Conservation (phyloP, 37 sponge, comb jelly and placozoan genomes). For the Corticium candelabrum region DNA sequence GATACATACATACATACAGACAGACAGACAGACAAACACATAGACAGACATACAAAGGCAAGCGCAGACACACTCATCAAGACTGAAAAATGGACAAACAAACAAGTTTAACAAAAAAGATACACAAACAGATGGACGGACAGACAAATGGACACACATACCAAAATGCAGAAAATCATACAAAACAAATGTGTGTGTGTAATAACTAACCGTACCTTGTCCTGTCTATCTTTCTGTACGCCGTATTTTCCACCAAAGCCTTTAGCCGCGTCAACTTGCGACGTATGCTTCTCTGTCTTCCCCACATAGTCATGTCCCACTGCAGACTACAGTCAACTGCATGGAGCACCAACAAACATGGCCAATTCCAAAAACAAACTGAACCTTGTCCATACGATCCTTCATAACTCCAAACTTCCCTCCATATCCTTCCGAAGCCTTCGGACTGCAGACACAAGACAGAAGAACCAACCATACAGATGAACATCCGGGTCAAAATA, state of each 20-base stretch:
- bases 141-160: not conserved
- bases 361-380: not conserved
- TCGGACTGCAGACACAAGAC: not conserved
- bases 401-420: conserved; percentile 19
- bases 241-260: conserved; percentile 95
- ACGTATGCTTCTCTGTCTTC: conserved; percentile 60
- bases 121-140: too few species aligned
- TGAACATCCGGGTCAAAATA: too few species aligned
- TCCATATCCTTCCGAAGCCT: conserved; percentile 17
- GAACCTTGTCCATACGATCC: conserved; percentile 19
- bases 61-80: not conserved
- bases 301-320: conserved; percentile 70
- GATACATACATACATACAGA: too few species aligned
- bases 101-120: not conserved
- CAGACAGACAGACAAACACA: too few species aligned
- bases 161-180: not conserved
- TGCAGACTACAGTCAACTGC: conserved; percentile 24
- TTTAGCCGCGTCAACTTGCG: conserved; percentile 74
- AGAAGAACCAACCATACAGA: not conserved
- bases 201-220: conserved; percentile 35
- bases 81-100: not conserved
- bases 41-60: not conserved
- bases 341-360: not conserved
- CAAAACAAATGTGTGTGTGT: too few species aligned
- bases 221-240: conserved; percentile 75